Conservation (phyloP, 1,140 invertebrate genomes). For the Laodelphax striatellus region DNA sequence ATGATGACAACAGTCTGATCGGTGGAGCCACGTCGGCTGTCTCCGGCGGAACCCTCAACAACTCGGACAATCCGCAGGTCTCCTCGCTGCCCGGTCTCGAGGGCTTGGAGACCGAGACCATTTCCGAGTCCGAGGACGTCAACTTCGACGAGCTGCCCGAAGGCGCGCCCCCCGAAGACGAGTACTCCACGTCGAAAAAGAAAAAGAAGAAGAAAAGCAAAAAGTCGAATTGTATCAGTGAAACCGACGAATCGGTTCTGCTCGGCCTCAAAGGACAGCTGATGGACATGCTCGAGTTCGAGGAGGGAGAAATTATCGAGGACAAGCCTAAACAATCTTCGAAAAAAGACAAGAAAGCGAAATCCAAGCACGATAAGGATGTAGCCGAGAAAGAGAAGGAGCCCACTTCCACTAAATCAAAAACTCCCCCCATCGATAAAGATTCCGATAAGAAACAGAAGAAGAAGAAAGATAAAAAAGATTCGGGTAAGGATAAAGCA, state of each 20-base stretch:
- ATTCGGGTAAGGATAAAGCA: slow-evolving; percentile 25
- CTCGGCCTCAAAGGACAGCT: neutral
- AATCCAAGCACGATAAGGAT: slow-evolving; percentile 26
- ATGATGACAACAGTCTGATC: slow-evolving; percentile 19
- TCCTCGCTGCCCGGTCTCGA: slow-evolving; percentile 35
- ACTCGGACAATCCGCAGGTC: slow-evolving; percentile 9
- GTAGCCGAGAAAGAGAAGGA: slow-evolving; percentile 45
- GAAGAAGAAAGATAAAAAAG: slow-evolving; percentile 41
- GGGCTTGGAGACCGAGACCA: slow-evolving; percentile 55
- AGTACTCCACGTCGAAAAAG: slow-evolving; percentile 13
- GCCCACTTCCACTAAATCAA: slow-evolving; percentile 36
- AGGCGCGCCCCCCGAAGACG: slow-evolving; percentile 12
- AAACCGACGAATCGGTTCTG: slow-evolving; percentile 5
- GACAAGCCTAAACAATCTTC: slow-evolving; percentile 29
- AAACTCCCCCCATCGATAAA: slow-evolving; percentile 29
- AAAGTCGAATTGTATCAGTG: slow-evolving; percentile 9
- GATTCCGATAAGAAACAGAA: slow-evolving; percentile 38
- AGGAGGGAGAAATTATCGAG: slow-evolving; percentile 44
- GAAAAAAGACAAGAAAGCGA: slow-evolving; percentile 32
- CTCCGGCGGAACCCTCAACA: slow-evolving; percentile 15
- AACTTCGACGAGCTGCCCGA: slow-evolving; percentile 12
- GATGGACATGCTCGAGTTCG: slow-evolving; percentile 17
- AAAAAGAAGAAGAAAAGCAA: slow-evolving; percentile 21
- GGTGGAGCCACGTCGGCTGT: slow-evolving; percentile 21
- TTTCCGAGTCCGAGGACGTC: slow-evolving; percentile 42